Evolutionary conservation across 30 jellyfish, hydroid and myxozoan genomes (phyloP).

Genomic region (Aurelia aurita complex sp. Pacific): DNA sequence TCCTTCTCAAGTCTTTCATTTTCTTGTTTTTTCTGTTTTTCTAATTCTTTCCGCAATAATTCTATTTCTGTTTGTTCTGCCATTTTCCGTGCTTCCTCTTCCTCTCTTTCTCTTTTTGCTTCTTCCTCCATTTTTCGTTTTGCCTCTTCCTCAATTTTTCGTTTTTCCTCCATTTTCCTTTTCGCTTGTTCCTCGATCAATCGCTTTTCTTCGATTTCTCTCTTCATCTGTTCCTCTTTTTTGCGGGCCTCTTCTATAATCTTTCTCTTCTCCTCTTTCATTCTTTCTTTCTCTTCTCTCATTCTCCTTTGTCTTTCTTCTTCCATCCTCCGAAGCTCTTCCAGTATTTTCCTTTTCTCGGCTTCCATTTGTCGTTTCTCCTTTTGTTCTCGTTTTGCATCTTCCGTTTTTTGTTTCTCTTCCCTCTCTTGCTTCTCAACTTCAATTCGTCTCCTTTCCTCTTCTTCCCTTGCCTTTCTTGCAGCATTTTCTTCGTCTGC

Average conservation of each 20-base stretch:
- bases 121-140: conserved; percentile 5
- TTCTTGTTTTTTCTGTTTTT: conserved; percentile 27
- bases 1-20: conserved; percentile 38
- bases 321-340: conserved; percentile 7
- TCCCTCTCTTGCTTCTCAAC: conserved; percentile 3
- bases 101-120: neutral
- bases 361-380: neutral
- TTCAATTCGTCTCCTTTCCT: conserved; percentile 5
- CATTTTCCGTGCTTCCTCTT: neutral
- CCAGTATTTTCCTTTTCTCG: neutral
- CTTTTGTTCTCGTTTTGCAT: neutral
- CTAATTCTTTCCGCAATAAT: conserved; percentile 22
- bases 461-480: neutral
- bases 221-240: neutral
- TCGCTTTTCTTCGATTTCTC: conserved; percentile 3
- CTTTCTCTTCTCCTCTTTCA: neutral
- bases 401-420: neutral
- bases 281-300: neutral
- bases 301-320: neutral
- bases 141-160: conserved; percentile 13
- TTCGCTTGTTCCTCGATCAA: neutral
- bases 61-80: conserved; percentile 28
- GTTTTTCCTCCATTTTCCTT: conserved; percentile 8
- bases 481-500: neutral
- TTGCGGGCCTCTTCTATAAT: neutral